A percentile compares a stretch with the other conserved stretches of the same genome.
phyloP scores from a whole-genome alignment of 2,888 invertebrate species.

The Parelbella ahira region DNA sequence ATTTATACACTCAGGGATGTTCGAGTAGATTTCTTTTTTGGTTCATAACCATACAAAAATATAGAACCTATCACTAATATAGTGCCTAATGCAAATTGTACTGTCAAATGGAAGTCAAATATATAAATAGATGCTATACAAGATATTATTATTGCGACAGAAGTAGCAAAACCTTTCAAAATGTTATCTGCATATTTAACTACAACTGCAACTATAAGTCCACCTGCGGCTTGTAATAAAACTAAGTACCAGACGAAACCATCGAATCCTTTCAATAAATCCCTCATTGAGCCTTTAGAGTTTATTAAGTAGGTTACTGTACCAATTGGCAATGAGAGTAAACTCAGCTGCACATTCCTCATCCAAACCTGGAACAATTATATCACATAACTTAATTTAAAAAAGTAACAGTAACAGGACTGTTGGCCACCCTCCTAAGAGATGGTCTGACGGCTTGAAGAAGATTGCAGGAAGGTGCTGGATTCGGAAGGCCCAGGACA shows the following conservation, averaged over 20 bases:
- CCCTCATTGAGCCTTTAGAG: conserved; percentile 86
- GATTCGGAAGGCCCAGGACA: no score
- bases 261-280: conserved; percentile 84
- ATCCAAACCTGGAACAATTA: conserved; percentile 87
- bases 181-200: conserved; percentile 99
- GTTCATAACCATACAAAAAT: conserved; percentile 94
- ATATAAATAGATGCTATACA: conserved; percentile 96
- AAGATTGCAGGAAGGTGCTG: no score
- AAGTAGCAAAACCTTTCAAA: conserved; percentile 98
- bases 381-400: no score
- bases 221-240: conserved; percentile 95
- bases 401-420: no score
- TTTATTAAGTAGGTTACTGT: conserved; percentile 87
- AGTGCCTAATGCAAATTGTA: conserved; percentile 94
- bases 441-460: no score
- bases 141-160: conserved; percentile 96
- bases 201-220: conserved; percentile 97
- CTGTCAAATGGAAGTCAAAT: conserved; percentile 92
- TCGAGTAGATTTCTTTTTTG: conserved; percentile 70
- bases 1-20: conserved; percentile 61
- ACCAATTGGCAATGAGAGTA: conserved; percentile 95
- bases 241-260: conserved; percentile 93
- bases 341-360: conserved; percentile 97
- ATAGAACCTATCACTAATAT: conserved; percentile 94
- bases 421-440: no score